Percentiles rank a stretch among this genome's conserved stretches.
phyloP scores from a whole-genome alignment of 2,797 vertebrate species.

The Atherinosoma microstoma region DNA sequence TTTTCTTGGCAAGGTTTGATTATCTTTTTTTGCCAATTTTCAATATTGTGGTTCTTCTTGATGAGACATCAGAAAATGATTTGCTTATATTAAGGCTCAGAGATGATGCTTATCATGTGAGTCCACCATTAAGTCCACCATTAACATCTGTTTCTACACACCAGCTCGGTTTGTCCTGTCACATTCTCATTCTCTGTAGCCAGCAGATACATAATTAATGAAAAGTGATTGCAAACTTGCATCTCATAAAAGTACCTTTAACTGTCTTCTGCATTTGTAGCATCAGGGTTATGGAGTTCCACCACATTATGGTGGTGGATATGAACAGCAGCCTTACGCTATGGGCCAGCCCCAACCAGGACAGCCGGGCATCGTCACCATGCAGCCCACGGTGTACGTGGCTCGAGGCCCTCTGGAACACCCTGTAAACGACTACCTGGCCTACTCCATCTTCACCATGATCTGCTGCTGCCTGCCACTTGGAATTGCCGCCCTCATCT shows the following conservation, averaged over 20 bases:
- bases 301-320: constrained; percentile 27
- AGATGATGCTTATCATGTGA: no score
- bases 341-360: constrained; percentile 33
- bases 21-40: no score
- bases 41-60: no score
- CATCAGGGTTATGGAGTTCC: constrained; percentile 42
- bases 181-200: neutral
- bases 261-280: constrained; percentile 1
- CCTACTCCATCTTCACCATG: constrained; percentile 83
- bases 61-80: no score
- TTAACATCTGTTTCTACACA: no score
- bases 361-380: neutral
- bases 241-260: neutral
- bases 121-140: no score
- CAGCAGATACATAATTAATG: neutral
- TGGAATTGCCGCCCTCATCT: constrained; percentile 82
- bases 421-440: constrained; percentile 77
- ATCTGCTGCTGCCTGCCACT: constrained; percentile 85
- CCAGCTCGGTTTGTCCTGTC: no score
- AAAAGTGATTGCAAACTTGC: neutral
- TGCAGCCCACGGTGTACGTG: constrained; percentile 20
- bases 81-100: no score
- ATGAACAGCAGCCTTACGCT: constrained; percentile 35
- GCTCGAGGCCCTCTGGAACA: constrained; percentile 40
- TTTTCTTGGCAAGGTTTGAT: no score